Conservation (phyloP, 2,797 vertebrate species). For the Falco novaeseelandiae region DNA sequence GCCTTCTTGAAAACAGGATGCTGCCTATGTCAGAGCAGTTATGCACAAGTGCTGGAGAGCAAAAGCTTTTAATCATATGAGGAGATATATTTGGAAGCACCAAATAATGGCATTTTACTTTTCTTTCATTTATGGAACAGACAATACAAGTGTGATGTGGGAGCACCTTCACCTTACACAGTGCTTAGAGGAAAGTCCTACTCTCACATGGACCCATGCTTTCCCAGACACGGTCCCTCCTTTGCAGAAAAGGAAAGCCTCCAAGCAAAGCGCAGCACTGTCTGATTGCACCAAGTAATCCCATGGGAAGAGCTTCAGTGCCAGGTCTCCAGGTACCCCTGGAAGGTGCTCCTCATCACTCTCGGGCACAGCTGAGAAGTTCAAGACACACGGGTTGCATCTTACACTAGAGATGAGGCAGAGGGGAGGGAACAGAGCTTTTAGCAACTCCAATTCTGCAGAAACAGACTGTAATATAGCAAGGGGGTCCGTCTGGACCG, state of each 20-base stretch:
- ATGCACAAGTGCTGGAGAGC: not conserved
- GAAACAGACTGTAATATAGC: not conserved
- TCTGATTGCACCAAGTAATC: not conserved
- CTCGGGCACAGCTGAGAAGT: not conserved
- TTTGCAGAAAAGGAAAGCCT: not conserved
- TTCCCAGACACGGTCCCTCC: not conserved
- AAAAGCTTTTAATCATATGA: not conserved
- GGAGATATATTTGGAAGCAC: not conserved
- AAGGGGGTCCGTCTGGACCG: not conserved
- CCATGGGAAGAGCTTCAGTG: not conserved
- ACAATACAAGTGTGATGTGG: not conserved
- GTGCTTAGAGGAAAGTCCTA: not conserved
- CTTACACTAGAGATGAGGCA: not conserved
- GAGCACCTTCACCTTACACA: not conserved
- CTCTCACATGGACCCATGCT: accelerated
- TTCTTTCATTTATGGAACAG: not conserved
- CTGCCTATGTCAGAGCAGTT: not conserved
- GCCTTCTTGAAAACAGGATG: not conserved
- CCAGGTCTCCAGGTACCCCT: accelerated
- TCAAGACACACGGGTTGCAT: not conserved
- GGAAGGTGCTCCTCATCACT: not conserved
- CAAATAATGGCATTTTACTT: not conserved
- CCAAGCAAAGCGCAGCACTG: not conserved
- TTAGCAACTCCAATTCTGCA: not conserved
- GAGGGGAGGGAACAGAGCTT: not conserved